phyloP scores from a whole-genome alignment of 2,888 invertebrate genomes.

The Teleiodes luculella region DNA sequence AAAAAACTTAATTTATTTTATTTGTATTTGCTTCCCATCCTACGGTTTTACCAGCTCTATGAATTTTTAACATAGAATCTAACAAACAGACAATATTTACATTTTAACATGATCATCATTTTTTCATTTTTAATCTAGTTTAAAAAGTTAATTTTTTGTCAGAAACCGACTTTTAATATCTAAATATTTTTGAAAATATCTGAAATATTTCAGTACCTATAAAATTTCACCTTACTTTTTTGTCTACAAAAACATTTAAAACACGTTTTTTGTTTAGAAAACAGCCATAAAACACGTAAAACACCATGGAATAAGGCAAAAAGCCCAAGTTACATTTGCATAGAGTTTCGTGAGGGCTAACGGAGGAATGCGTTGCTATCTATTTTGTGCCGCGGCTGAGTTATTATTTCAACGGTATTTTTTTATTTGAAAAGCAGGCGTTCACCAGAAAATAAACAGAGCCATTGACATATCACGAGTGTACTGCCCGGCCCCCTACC shows the following conservation, averaged over 20 bases:
- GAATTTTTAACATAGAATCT: no score
- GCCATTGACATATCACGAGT: constrained; percentile 65
- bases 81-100: no score
- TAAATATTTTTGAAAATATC: no score
- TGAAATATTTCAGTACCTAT: no score
- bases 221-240: no score
- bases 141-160: no score
- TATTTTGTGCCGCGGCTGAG: constrained; percentile 53
- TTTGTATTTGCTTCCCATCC: not conserved
- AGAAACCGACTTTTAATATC: no score
- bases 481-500: constrained; percentile 30
- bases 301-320: constrained; percentile 33
- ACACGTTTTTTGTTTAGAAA: not conserved
- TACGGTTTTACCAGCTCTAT: no score
- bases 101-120: no score
- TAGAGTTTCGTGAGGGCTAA: constrained; percentile 46
- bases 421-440: constrained; percentile 60
- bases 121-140: no score
- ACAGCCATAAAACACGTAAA: constrained; percentile 9
- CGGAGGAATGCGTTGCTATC: constrained; percentile 58
- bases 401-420: constrained; percentile 66
- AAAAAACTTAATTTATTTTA: no score
- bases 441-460: constrained; percentile 67
- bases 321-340: constrained; percentile 52
- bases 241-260: not conserved